Conservation (phyloP, 2,797 vertebrate genomes). For the Alca torda region DNA sequence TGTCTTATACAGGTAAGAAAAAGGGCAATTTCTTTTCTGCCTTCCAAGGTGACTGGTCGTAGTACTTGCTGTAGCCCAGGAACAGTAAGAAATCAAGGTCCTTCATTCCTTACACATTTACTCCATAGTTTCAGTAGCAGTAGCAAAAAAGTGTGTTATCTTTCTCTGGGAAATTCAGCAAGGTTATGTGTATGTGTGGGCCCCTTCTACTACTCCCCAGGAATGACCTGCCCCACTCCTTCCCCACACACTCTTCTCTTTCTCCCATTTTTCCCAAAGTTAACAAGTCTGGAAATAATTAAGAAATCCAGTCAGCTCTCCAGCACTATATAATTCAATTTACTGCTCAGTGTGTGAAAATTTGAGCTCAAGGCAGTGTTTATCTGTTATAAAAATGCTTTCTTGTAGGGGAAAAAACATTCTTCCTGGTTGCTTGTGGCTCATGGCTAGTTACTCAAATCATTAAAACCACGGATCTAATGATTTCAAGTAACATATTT, state of each 20-base stretch:
- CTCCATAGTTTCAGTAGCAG: not conserved
- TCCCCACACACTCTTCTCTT: not conserved
- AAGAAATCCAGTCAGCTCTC: conserved; percentile 44
- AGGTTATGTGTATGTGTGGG: not conserved
- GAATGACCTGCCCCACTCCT: conserved; percentile 23
- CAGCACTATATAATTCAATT: conserved; percentile 52
- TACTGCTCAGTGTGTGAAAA: conserved; percentile 57
- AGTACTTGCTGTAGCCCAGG: not conserved
- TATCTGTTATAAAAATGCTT: conserved; percentile 49
- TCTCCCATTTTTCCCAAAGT: conserved; percentile 23
- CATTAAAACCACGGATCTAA: conserved; percentile 11
- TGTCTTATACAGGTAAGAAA: not conserved
- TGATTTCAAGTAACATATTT: not conserved
- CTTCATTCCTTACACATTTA: not conserved
- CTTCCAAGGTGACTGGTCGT: not conserved
- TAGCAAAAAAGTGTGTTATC: not conserved
- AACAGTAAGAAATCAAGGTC: not conserved
- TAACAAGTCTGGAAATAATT: conserved; percentile 61
- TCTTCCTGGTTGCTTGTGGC: conserved; percentile 34
- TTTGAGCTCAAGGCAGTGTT: conserved; percentile 42
- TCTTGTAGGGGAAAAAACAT: not conserved
- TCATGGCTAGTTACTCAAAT: conserved; percentile 38
- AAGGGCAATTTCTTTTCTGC: not conserved
- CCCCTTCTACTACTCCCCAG: not conserved
- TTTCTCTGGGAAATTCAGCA: conserved; percentile 1